Evolutionary conservation across 53 echinoderm and acorn worm species (phyloP).

Genomic region (Apostichopus leukothele): DNA sequence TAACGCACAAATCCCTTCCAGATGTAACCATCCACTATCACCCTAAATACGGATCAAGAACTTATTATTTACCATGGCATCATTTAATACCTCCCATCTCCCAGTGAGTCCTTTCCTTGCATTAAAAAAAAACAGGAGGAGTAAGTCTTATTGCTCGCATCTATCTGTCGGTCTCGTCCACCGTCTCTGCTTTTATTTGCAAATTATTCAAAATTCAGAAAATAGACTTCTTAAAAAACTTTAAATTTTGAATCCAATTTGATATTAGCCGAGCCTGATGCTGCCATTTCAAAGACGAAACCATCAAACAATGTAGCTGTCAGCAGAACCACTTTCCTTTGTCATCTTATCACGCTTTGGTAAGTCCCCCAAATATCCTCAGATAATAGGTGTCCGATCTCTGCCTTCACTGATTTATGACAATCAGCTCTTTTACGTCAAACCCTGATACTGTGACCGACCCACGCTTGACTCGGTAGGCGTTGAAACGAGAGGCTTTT

Average conservation of each 20-base stretch:
- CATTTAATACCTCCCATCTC: neutral
- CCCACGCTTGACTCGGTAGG: conserved; percentile 27
- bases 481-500: conserved; percentile 18
- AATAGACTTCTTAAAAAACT: too few species aligned
- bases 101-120: too few species aligned
- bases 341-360: neutral
- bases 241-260: neutral
- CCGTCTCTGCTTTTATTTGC: neutral
- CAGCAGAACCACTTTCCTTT: neutral
- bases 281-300: neutral
- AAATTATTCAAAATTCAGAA: neutral
- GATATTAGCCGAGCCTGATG: neutral
- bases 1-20: too few species aligned
- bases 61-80: neutral
- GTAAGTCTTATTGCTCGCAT: neutral
- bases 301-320: neutral
- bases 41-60: too few species aligned
- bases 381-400: neutral
- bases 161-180: neutral
- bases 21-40: too few species aligned
- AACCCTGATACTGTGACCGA: conserved; percentile 12
- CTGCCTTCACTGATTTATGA: conserved; percentile 1
- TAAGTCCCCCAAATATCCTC: neutral
- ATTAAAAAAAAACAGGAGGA: too few species aligned
- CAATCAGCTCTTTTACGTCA: conserved; percentile 11